Base-by-base conservation (phyloP, 2,113 vertebrate genomes). In the Psephotus haematonotus region DNA sequence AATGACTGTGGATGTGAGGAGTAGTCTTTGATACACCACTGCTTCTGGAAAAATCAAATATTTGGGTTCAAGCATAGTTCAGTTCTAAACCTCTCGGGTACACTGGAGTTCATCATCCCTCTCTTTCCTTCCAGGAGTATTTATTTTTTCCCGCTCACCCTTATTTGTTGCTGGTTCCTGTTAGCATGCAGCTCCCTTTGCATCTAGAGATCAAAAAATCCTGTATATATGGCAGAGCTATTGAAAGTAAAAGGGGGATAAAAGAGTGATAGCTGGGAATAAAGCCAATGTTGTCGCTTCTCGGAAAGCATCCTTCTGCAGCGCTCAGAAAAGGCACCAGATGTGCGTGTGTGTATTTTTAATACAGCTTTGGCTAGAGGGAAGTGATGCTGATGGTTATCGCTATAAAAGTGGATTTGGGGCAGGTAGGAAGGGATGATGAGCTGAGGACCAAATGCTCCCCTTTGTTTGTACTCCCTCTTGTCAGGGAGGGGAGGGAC, bases 51-150 rank as follows among this genome's bases (percentile, higher is more conserved):
- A 96, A 97, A 93, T 72, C 94, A 97, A 97, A 96, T 95, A 88
- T 97, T 97, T 96, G 91, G 68, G 84, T 98, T 97, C 93, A 94
- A 75, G 65, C 57, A 93, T 63, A 95, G 93, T 97, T 97, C 80
- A 71, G 90, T 96, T 95, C 95, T 90, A 97, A 95, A 89, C 50
- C 76, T 93, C 92, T 29, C 41, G 90, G 78, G 88, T 71, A 41
- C 49, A 52, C 2, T 60, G 91, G 85, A 88, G 10, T n/a, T 80
- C 14, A 57, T 62, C 0, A 2, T 94, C 70, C 77, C 85, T 95
- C 65, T 62, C 78, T 94, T 96, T 97, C 95, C 94, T 97, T 97
- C 72, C 60, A 80, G 65, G 35, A 86, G 64, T 89, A 62, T 91
- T 94, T 94, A 20, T 47, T n/a, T 86, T 64, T 64, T 86, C 93